These are phyloP conservation scores for Sisor rabdophorus DNA, from an alignment of 2,113 vertebrate species.

Conservation along the genomic window DNA sequence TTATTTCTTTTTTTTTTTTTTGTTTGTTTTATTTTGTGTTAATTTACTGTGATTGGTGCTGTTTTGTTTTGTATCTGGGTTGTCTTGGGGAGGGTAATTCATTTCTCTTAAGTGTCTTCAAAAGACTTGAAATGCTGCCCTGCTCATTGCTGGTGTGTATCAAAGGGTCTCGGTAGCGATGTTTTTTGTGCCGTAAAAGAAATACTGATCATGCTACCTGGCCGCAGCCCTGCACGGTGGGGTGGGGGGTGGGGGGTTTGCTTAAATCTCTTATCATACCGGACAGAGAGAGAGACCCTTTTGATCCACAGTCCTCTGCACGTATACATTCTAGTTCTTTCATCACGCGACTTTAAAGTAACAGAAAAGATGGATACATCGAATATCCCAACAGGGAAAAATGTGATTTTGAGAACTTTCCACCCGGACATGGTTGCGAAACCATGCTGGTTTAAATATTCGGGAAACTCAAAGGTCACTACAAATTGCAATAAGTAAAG, in stretches of 20 bases:
- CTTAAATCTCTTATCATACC: conserved; percentile 27
- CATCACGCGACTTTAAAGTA: background rate
- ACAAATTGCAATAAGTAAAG: background rate
- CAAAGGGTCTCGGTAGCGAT: conserved; percentile 1
- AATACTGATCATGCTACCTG: conserved; percentile 16
- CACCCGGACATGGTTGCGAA: background rate
- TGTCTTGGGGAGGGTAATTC: background rate
- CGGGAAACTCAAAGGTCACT: background rate
- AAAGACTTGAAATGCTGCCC: background rate
- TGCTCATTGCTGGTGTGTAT: background rate
- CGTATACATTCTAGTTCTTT: background rate
- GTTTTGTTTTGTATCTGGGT: background rate
- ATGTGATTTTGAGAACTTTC: background rate
- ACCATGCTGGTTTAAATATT: background rate
- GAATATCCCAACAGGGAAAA: background rate
- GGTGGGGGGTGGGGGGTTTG: too few relatives aligned
- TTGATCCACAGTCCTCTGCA: background rate
- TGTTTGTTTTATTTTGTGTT: background rate
- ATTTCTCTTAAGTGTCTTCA: background rate
- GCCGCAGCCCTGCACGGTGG: background rate
- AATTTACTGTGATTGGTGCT: background rate
- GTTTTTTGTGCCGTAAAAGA: conserved; percentile 8
- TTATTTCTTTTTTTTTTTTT: too few relatives aligned
- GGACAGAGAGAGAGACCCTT: conserved; percentile 22
- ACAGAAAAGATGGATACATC: background rate